Base-by-base conservation (phyloP, 30 jellyfish, hydroid and myxozoan genomes). In the Haliclystus octoradiatus region DNA sequence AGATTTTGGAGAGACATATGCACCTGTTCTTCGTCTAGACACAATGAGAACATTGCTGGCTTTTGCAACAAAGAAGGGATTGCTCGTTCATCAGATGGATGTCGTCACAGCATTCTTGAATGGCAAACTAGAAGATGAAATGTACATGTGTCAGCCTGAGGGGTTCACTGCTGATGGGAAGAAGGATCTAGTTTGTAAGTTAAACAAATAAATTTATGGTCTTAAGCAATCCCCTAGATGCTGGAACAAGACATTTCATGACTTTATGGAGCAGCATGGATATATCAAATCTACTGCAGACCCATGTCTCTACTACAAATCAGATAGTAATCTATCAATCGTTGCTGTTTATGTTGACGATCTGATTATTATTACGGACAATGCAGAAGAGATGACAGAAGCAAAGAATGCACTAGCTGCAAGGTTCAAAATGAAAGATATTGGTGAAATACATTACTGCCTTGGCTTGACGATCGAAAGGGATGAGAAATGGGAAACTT, bases 401-500 rank as follows among this genome's bases (percentile, higher is more conserved):
- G 57, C 19, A 19, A 40, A 40, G 57, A 40, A 40, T 9, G 57
- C 57, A 40, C 19, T 40, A 19, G 57, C 57, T 40, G 57, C 9
- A 40, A 40, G 57, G 9, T 73, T 31, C 30, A 33, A 57, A 62
- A 57, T 53, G 77, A 62, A 23, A 7, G 84, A 62, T 40, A 73
- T 73, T 65, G 84, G 84, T 23, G 50, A 30, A 26, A 65, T 53
- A 12, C 68, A 73, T 32, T 73, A 53, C 35, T 13, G 22, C 47
- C 71, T 73, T 32, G 68, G 84, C 4, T 31, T 73, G 57, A 40
- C 9, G 57, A 40, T 40, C 19, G 14, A 40, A 5, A 9, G 57
- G 57, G 19, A 40, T 40, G 14, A 40, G 19, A 19, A 40, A 40
- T 5, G 14, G 19, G 57, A 19, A 40, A n/a, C 60, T 32, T n/a